Evolutionary conservation across 1,140 invertebrate genomes (phyloP), one percentile per base, ranked within the genome.

Genomic region (Apocrypta bakeri): DNA sequence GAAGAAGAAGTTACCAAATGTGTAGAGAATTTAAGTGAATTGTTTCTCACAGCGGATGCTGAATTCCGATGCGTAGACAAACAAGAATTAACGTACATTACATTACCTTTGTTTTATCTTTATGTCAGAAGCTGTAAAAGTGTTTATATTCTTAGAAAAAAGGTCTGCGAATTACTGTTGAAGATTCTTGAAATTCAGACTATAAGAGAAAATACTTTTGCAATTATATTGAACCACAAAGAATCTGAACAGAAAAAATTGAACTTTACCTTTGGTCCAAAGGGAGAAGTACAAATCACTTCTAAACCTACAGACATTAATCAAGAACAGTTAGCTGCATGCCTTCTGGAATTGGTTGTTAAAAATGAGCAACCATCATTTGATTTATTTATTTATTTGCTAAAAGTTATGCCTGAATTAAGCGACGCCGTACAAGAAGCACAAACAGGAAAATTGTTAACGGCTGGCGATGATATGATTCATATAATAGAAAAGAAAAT

Each of bases 31-130:
- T 84, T 93, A 31, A 84, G 87, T 0, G 91, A 89, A 85, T 91
- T 90, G 84, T 93, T 92, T 83, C 40, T 87, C 1, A 79, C 84
- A 0, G 85, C 80, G 1, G 90, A 90, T 72, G 86, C 89, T 7
- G 87, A 90, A 24, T 92, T 91, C 79, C 91, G 90, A 81, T 81
- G 86, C 78, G 79, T 92, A 25, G 88, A 90, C 66, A 74, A 73
- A 7, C 77, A 86, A 69, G 66, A 91, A 29, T 81, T 93, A 48
- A 81, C 74, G 21, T 72, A 83, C 17, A 79, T 90, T 21, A 82
- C 88, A 17, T 40, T 88, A 17, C 89, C 92, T 29, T 84, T 93
- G 29, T 92, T 93, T 85, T 87, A 83, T 69, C 76, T 93, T 1
- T 88, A 92, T 69, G 69, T 85, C 6, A 89, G 89, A 85, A 83